phyloP scores from a whole-genome alignment of 2,888 invertebrate species.

The Xanthorhoe designata region DNA sequence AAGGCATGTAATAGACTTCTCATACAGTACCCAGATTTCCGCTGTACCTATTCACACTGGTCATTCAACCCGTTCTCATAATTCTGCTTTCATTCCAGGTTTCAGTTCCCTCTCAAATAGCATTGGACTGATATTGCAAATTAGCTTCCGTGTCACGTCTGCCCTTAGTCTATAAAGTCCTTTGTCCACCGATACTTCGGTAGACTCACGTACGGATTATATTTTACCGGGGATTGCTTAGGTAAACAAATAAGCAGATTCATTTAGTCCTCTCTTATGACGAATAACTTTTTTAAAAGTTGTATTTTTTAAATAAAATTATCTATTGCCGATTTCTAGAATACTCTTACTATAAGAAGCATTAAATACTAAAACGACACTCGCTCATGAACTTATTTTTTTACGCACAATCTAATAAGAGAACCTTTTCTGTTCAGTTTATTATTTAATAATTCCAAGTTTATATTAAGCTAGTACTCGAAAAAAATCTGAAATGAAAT shows the following conservation, averaged over 20 bases:
- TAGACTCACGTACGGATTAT: neutral
- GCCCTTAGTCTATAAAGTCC: conserved; percentile 19
- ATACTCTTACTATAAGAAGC: too few relatives aligned
- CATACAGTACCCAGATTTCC: too few relatives aligned
- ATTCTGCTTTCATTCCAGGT: conserved; percentile 19
- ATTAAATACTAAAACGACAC: too few relatives aligned
- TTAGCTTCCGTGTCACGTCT: conserved; percentile 65
- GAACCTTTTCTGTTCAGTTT: too few relatives aligned
- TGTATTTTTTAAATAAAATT: neutral
- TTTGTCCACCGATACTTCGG: conserved; percentile 9
- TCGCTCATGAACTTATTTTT: too few relatives aligned
- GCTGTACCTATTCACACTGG: neutral
- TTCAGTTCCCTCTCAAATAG: conserved; percentile 31
- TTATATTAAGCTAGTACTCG: too few relatives aligned
- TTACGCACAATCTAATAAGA: too few relatives aligned
- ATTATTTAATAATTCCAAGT: too few relatives aligned
- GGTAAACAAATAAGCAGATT: neutral
- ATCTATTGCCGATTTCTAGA: too few relatives aligned
- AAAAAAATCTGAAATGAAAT: too few relatives aligned
- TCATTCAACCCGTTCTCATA: conserved; percentile 16
- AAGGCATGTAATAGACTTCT: too few relatives aligned
- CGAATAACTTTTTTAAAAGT: neutral
- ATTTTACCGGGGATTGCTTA: neutral
- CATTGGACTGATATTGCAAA: conserved; percentile 48
- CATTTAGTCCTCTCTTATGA: neutral